Percentiles rank a stretch among this genome's conserved stretches.
Conservation (phyloP, 2,113 vertebrate species). For the Marmota monax region DNA sequence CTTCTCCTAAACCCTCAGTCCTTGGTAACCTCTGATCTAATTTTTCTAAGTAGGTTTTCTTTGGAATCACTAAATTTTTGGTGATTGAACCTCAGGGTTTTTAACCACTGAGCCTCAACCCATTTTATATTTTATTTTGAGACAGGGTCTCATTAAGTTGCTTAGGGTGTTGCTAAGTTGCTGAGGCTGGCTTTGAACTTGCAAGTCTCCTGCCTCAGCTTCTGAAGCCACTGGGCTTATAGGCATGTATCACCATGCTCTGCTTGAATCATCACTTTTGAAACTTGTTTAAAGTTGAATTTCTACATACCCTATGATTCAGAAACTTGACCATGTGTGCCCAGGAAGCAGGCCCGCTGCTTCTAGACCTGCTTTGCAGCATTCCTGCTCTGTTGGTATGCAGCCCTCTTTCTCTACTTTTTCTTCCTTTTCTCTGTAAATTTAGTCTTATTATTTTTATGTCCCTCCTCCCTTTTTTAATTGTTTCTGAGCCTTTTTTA, state of each 20-base stretch:
- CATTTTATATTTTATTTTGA: too few species aligned
- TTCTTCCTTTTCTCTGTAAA: background rate
- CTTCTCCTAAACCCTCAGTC: background rate
- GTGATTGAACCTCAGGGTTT: too few species aligned
- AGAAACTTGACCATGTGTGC: background rate
- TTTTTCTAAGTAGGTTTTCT: background rate
- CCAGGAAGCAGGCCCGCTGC: background rate
- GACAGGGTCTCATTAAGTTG: too few species aligned
- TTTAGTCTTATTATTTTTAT: background rate
- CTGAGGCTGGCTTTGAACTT: too few species aligned
- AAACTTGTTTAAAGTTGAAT: background rate
- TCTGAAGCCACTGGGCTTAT: too few species aligned
- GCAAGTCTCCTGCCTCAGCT: too few species aligned
- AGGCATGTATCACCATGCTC: too few species aligned
- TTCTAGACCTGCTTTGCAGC: background rate
- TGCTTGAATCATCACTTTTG: background rate
- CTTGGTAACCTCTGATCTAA: background rate
- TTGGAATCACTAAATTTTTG: background rate
- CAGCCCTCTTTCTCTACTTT: background rate
- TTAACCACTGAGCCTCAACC: too few species aligned
- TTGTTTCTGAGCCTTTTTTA: slow-evolving; percentile 16
- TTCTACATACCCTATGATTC: background rate
- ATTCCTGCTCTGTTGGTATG: background rate
- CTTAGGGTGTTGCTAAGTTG: too few species aligned
- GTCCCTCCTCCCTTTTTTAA: background rate